phyloP scores from a whole-genome alignment of 2,888 invertebrate species.

The Tenthredo notha region DNA sequence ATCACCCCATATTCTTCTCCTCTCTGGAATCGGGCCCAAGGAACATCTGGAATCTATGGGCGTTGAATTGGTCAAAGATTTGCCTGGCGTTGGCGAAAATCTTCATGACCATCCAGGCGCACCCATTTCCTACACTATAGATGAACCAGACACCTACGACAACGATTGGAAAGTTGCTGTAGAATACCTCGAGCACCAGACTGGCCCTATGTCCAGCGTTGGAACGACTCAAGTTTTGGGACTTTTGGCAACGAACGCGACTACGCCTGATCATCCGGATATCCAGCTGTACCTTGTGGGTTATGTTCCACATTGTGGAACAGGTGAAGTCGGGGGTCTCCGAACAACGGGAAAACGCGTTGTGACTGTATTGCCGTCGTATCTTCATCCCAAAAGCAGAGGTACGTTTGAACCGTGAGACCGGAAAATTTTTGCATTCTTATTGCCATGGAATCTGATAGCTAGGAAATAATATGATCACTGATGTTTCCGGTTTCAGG shows the following conservation, averaged over 20 bases:
- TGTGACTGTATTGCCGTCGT: conserved; percentile 75
- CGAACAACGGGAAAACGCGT: conserved; percentile 70
- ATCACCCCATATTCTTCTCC: conserved; percentile 84
- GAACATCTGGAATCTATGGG: conserved; percentile 81
- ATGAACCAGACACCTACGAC: conserved; percentile 79
- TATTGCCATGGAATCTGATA: conserved; percentile 70
- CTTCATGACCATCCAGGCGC: conserved; percentile 85
- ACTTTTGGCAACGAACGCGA: conserved; percentile 82
- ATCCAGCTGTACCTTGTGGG: conserved; percentile 85
- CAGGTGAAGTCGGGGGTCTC: conserved; percentile 79
- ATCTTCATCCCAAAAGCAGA: conserved; percentile 84
- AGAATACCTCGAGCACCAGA: conserved; percentile 82
- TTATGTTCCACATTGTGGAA: conserved; percentile 81
- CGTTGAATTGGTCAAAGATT: conserved; percentile 81
- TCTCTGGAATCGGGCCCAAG: conserved; percentile 85
- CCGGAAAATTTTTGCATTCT: conserved; percentile 81
- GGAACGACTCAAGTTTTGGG: conserved; percentile 80
- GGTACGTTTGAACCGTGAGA: conserved; percentile 74
- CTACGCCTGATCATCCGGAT: conserved; percentile 83
- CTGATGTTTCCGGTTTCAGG: conserved; percentile 61
- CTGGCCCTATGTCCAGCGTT: conserved; percentile 83
- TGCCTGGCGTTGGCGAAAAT: conserved; percentile 86
- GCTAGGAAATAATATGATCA: conserved; percentile 77
- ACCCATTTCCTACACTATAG: conserved; percentile 80
- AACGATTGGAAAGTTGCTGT: conserved; percentile 83